A percentile compares a stretch with the other conserved stretches of the same genome.
Conservation (phyloP, 1,140 invertebrate species). For the Ganaspis sp. region DNA sequence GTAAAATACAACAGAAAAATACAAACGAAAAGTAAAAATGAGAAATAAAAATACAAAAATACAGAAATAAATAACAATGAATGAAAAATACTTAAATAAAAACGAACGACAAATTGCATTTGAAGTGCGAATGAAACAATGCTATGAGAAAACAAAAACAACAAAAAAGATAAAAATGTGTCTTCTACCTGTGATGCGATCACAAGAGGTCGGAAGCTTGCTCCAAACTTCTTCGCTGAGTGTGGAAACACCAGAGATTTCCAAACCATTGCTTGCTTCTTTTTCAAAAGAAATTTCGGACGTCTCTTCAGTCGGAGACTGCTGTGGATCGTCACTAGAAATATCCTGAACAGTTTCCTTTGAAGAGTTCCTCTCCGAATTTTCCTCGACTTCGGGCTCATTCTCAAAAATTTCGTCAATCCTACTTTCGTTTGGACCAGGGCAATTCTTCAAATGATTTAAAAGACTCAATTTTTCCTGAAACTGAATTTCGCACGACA, state of each 20-base stretch:
- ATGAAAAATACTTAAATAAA: no score
- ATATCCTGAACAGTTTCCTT: neutral
- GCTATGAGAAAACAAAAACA: no score
- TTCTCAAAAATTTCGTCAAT: neutral
- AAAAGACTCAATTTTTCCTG: neutral
- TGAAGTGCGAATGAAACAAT: no score
- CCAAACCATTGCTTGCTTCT: neutral
- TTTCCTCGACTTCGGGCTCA: neutral
- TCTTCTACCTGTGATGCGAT: neutral
- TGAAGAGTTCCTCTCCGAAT: neutral
- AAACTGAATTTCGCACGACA: neutral
- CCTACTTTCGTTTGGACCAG: neutral
- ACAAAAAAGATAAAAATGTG: no score
- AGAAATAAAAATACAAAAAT: no score
- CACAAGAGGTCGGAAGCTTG: neutral
- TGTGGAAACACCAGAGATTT: conserved; percentile 12
- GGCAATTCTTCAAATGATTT: neutral
- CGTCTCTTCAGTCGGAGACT: neutral
- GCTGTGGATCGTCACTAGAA: neutral
- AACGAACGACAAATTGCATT: no score
- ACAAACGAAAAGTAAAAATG: no score
- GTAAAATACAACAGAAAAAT: no score
- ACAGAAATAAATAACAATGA: no score
- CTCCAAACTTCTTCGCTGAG: conserved; percentile 18
- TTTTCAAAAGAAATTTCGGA: neutral